Base-by-base conservation (phyloP, 2,113 vertebrate species). In the Heloderma charlesbogerti region DNA sequence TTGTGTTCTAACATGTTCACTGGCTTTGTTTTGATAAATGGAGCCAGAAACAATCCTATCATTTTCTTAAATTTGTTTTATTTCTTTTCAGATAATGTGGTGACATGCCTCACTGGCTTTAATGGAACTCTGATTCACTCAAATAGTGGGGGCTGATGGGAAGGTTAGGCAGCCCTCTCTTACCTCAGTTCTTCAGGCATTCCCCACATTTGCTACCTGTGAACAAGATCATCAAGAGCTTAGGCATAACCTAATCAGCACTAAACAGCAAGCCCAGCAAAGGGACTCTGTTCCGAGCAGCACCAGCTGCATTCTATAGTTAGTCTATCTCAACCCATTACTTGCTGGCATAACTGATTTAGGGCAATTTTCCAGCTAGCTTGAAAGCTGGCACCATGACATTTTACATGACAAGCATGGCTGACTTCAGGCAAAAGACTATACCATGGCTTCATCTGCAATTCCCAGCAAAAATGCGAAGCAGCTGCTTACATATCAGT, bases 271-370 rank as follows among this genome's bases (percentile, higher is more conserved):
- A 89, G 78, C 88, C 90, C 60, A 92, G 91, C 84, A 91, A 66
- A 79, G 69, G 27, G 69, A 48, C 45, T 81, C 54, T 92, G 87
- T 87, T 45, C 20, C 83, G 69, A 91, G 78, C 79, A 88, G 75
- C 86, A 94, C 37, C 89, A 93, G 67, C 78, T 66, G 12, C 25
- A 5, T 88, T 91, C 88, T 83, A 81, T 54, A 92, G 84, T 77
- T 93, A 72, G 86, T 25, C 86, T 88, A 57, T 18, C 74, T 79
- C 91, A 93, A 81, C 40, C 51, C 51, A 31, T 87, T 48, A 80
- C 13, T 80, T 84, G 43, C 45, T 87, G 12, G 54, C n/a, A 48
- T n/a, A 84, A 92, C 84, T 40, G 3, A 57, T 88, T 5, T 79
- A 20, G 57, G 88, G 10, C 1, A 81, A 89, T 71, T 63, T 12